Evolutionary conservation across 2,113 vertebrate genomes (phyloP), one percentile per base, ranked within the genome.

Genomic region (Nibea coibor): DNA sequence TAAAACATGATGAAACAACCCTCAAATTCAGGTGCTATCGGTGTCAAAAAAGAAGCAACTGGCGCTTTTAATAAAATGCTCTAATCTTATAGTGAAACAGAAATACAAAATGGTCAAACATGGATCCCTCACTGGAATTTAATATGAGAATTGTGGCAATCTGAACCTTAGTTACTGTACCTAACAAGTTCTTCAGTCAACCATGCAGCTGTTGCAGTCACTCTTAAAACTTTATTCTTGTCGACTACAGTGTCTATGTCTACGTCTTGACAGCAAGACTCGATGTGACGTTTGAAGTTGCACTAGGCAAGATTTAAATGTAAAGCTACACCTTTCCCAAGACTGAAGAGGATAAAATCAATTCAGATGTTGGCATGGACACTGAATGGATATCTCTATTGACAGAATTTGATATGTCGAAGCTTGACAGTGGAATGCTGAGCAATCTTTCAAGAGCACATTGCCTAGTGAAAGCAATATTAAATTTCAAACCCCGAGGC

Each of bases 1-100:
- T 89, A 88, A 81, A 88, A 91, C 79, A 59, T 76, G 83, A 90
- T 88, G 81, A 89, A 91, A 67, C 78, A 61, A 72, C 86, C 58
- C 78, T 85, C 66, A 72, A 82, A 78, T 83, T 71, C 70, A 81
- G 85, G 75, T 77, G 80, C 88, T 75, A 72, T 83, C 78, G 65
- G 53, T 7, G 73, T 83, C 80, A 85, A 82, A 26, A 67, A 75
- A 79, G 51, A 63, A 65, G 75, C 82, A 82, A 86, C 84, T 58
- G 7, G 14, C 3, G 58, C 63, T 70, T 70, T 87, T 87, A 88
- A 83, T 83, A 85, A 63, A 69, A 67, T 61, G 4, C 56, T 28
- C 28, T 22, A 39, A 67, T 67, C 50, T 79, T 58, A 2, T 59
- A 56, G 50, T 10, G 6, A 67, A 61, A 73, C 65, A 86, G 61